Evolutionary conservation across 2,113 vertebrate genomes (phyloP), one percentile per base, ranked within the genome.

Genomic region (Catharus minimus): DNA sequence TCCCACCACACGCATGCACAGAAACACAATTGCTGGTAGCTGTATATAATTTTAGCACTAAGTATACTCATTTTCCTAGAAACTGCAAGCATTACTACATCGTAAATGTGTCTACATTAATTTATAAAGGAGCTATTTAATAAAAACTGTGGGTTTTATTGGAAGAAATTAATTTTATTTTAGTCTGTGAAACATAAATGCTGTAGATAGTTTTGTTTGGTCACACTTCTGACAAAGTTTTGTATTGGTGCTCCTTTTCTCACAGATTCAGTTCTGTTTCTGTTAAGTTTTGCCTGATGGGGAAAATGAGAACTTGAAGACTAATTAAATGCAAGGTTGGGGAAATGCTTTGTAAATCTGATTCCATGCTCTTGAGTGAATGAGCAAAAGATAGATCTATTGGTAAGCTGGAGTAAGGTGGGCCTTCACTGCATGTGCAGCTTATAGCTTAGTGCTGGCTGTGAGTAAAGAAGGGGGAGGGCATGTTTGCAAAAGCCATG

Each of bases 51-150:
- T 94, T 82, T 90, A 89, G 85, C 4, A 39, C 86, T 74, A 89
- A 95, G 66, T 69, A 75, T 86, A 76, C 44, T 83, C 39, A 78
- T 90, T 94, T 96, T 72, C 82, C 77, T 82, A 85, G 75, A 85
- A 87, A 61, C 83, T 68, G 58, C 11, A 75, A 79, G 77, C 4
- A 77, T 94, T 94, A 86, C 88, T 91, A 92, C n/a, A 56, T 77
- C 0, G 0, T 79, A 90, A 64, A 88, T 84, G 64, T 85, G 74
- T 87, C 64, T 85, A 68, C 27, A 30, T 90, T 94, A 76, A 95
- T 94, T 86, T 93, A 46, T 60, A 76, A 94, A 67, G 55, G 68
- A 77, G 56, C 28, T 83, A 21, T 77, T 93, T 82, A n/a, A 71
- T 67, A 56, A 90, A 82, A 82, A 33, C 13, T 16, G 50, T 83